A percentile compares a stretch with the other conserved stretches of the same genome.
These are phyloP conservation scores for Rynchops niger DNA, from an alignment of 2,113 vertebrate genomes.

Conservation along the genomic window DNA sequence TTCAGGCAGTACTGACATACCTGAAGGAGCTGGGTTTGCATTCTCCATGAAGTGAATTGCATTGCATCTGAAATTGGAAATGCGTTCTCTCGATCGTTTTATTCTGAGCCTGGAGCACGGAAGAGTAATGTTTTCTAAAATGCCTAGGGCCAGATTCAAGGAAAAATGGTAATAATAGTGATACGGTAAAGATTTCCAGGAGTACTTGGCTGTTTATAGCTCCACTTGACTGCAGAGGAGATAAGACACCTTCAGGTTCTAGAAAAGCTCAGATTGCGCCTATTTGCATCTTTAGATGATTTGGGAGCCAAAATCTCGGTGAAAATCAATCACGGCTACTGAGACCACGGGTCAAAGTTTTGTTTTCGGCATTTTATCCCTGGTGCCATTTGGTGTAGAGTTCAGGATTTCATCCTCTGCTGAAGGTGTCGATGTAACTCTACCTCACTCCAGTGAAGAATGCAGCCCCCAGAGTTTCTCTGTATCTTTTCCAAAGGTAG, in stretches of 20 bases:
- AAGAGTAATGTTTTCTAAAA: neutral
- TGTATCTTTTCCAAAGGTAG: neutral
- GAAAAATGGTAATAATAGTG: neutral
- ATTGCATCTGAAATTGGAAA: conserved; percentile 3
- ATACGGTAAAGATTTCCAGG: neutral
- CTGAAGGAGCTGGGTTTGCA: conserved; percentile 57
- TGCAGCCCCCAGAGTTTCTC: neutral
- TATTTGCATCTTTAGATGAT: neutral
- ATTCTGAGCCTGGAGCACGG: neutral
- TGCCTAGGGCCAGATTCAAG: neutral
- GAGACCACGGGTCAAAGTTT: neutral
- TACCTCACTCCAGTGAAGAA: conserved; percentile 39
- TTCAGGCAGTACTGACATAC: conserved; percentile 60
- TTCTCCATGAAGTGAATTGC: conserved; percentile 59
- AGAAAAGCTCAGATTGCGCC: neutral
- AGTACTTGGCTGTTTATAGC: neutral
- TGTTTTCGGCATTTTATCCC: neutral
- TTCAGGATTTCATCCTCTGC: neutral
- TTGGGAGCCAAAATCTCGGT: neutral
- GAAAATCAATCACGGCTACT: neutral
- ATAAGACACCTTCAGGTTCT: neutral
- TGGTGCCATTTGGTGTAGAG: neutral
- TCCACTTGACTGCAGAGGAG: neutral
- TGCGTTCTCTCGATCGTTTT: neutral
- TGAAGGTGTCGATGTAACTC: neutral